Evolutionary conservation across 1,140 invertebrate species (phyloP), one percentile per base, ranked within the genome.

Genomic region (Rhyacophila brunnea): DNA sequence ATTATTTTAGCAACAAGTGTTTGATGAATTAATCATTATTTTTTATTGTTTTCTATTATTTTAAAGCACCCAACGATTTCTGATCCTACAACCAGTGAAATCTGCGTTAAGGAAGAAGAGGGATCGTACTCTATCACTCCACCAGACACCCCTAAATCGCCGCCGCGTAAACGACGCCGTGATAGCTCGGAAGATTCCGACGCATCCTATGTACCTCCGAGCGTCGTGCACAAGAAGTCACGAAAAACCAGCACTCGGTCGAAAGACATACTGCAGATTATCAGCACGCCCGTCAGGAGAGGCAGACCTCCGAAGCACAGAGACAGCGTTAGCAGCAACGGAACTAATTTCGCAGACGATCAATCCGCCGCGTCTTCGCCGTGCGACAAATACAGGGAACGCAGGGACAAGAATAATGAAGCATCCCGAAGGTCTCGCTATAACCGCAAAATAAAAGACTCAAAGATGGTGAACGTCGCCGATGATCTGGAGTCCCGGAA

Each of bases 371-470:
- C 67, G 6, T 72, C 72, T 18, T 75, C 72, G 19, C 70, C 71
- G 20, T 73, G 74, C 53, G 58, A 66, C 42, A 83, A 75, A 58
- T 88, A 89, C 65, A 75, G 84, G 15, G 84, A 87, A 66, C 76
- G 86, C 11, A 74, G 88, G 11, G 85, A 87, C 59, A 87, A 87
- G 65, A 90, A 90, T 69, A 90, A 90, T 68, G 87, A 89, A 70
- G 87, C 88, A 6, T 89, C 87, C 10, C 79, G 87, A 66, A 80
- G 82, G 62, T 89, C 87, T 0, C 74, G 88, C 54, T 82, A 85
- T 73, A 88, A 88, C 55, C 83, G 87, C 51, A 89, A 89, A 70
- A 75, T 80, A 5, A 86, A 86, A 62, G 87, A 89, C 61, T 64
- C 74, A 52, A 72, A 78, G 60, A 77, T 73, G 70, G 70, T 74